Base-by-base conservation (phyloP, 2,888 invertebrate genomes). In the Acanthopleura granulata region DNA sequence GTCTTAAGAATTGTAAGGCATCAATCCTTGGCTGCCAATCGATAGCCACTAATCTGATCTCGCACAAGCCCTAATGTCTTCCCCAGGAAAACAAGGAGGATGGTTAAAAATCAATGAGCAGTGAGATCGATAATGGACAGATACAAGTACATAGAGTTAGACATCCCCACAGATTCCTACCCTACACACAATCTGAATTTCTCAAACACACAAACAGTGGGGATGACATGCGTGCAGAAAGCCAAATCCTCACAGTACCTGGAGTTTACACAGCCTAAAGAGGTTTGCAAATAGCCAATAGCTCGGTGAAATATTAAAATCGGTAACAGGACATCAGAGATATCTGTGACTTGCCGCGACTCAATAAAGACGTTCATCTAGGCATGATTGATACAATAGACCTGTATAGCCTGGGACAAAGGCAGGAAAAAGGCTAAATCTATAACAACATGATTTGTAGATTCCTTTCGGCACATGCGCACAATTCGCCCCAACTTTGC, bases 361-460 rank as follows among this genome's bases (percentile, higher is more conserved):
- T 66, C 27, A 66, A 66, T 66, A 66, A 66, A 27, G 66, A 66
- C 29, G 29, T 27, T 66, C 29, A 27, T 27, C 25, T 16, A 27
- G 27, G 66, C 66, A 66, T 66, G 66, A 66, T 22, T 22, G 29
- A 66, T 66, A 66, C 66, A 66, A 66, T 27, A 27, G 29, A 66
- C 22, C 15, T 16, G 27, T 66, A 66, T 22, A 22, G 25, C 22
- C 29, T 3, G 25, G 6, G 29, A 66, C 66, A 66, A 66, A 66
- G 29, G 27, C 18, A 27, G 16, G 66, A 27, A 27, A 66, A 66
- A 66, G 66, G 66, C 29, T 66, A 66, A 66, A 66, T 66, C 66
- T 66, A 66, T 66, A 27, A 66, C 66, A 66, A 16, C 66, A 22
- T 66, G 27, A 27, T 27, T 27, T 66, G 1, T 27, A 66, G 66